Base-by-base conservation (phyloP, 2,888 invertebrate genomes). In the Caenorhabditis sp. region DNA sequence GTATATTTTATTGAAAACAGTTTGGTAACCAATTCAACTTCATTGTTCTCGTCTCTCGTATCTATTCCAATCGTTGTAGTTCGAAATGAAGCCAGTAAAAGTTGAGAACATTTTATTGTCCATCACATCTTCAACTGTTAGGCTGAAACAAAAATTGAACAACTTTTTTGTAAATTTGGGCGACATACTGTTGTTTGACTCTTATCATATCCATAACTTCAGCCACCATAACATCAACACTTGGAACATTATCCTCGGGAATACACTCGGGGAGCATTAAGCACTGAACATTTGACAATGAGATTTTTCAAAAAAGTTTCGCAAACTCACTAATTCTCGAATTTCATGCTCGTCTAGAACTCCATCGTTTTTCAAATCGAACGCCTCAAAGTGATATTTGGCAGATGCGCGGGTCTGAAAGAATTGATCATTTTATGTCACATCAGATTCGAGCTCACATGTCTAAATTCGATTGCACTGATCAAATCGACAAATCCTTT, bases 401-500 rank as follows among this genome's bases (percentile, higher is more conserved):
- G 59, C 60, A 6, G 69, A 69, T 10, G 75, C 66, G 1, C 8
- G n/a, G 3, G 69, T 75, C 75, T 75, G 62, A 31, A 69, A 31
- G 10, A 4, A 68, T 36, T 27, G 2, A 31, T 17, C 1, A 4
- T 23, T 54, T 62, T 10, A 27, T 19, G 8, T 3, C n/a, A 51
- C 26, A 50, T 12, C 10, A 23, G 6, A 8, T 50, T 23, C 10
- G 50, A 54, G 55, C 69, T 21, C 10, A 75, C 75, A 61, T 69
- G 63, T 31, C 67, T 57, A 36, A 70, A 69, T n/a, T 31, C n/a
- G 21, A 75, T 49, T 3, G 75, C 75, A 5, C 62, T 57, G 12
- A 59, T 17, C 36, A 75, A 24, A 51, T 75, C 69, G 24, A 75
- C 67, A 36, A 69, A 75, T n/a, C 66, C 75, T 14, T 69, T 69